Percentiles rank a stretch among this genome's conserved stretches.
These are phyloP conservation scores for Elmis aenea DNA, from an alignment of 2,888 invertebrate genomes.

Conservation along the genomic window DNA sequence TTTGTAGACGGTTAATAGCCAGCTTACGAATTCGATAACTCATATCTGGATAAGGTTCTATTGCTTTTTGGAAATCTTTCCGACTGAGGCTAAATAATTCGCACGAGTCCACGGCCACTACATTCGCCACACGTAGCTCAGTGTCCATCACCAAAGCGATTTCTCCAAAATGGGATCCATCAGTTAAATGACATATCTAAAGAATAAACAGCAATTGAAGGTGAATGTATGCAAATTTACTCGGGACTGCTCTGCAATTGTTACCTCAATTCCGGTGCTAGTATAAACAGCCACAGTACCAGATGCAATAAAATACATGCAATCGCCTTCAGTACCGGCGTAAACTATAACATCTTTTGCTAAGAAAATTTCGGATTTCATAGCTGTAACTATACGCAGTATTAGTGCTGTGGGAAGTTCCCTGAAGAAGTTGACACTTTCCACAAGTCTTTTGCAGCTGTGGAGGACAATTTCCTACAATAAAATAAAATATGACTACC, in stretches of 20 bases:
- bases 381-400: conserved; percentile 50
- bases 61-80: conserved; percentile 40
- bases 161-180: conserved; percentile 49
- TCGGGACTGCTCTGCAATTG: not conserved
- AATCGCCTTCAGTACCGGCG: conserved; percentile 54
- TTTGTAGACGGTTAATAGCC: conserved; percentile 19
- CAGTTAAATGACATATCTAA: conserved; percentile 47
- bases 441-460: conserved; percentile 52
- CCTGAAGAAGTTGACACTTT: conserved; percentile 53
- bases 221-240: not conserved
- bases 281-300: conserved; percentile 60
- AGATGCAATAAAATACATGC: conserved; percentile 59
- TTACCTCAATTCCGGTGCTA: conserved; percentile 56
- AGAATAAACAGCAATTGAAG: conserved; percentile 8
- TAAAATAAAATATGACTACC: not conserved
- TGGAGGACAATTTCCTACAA: conserved; percentile 53
- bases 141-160: conserved; percentile 44
- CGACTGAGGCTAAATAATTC: conserved; percentile 43
- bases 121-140: conserved; percentile 40
- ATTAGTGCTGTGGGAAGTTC: conserved; percentile 48
- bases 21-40: conserved; percentile 35
- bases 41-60: conserved; percentile 42
- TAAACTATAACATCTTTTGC: conserved; percentile 57
- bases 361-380: conserved; percentile 55
- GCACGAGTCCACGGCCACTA: conserved; percentile 47